Percentiles rank a stretch among this genome's conserved stretches.
These are phyloP conservation scores for Conus betulinus DNA, from an alignment of 1,140 invertebrate species.

Conservation along the genomic window DNA sequence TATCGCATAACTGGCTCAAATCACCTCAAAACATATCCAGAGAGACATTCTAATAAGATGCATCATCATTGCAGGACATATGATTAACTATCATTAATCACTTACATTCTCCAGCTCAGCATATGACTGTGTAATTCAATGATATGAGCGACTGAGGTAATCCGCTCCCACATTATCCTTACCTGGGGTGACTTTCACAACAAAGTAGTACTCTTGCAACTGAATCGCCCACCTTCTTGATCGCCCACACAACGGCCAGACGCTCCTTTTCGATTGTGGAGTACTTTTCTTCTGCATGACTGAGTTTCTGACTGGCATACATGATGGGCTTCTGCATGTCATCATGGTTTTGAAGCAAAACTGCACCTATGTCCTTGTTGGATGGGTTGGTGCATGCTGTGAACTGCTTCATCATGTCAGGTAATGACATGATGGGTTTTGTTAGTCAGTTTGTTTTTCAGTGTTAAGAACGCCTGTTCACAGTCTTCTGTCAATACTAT, in stretches of 20 bases:
- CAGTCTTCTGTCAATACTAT: not conserved
- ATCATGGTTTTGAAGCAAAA: constrained; percentile 59
- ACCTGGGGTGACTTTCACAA: not conserved
- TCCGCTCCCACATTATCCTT: not conserved
- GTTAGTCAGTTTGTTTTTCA: constrained; percentile 38
- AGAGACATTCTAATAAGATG: too few species aligned
- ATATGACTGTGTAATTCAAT: too few species aligned
- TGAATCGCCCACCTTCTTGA: constrained; percentile 19
- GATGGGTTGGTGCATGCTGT: constrained; percentile 65
- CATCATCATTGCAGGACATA: too few species aligned
- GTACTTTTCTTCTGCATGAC: constrained; percentile 27
- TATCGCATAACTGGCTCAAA: too few species aligned
- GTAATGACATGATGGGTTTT: constrained; percentile 51
- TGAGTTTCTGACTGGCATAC: constrained; percentile 40
- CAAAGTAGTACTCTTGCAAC: not conserved
- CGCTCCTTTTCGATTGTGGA: constrained; percentile 46
- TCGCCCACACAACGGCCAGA: constrained; percentile 45
- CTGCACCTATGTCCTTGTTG: constrained; percentile 61
- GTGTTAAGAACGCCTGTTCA: constrained; percentile 10
- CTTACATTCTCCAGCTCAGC: too few species aligned
- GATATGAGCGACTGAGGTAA: not conserved
- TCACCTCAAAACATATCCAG: too few species aligned
- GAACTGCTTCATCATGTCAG: constrained; percentile 65
- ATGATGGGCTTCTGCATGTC: not conserved
- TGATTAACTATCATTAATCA: not conserved